Conservation (phyloP, 2,113 vertebrate species). For the Casuarius casuarius region DNA sequence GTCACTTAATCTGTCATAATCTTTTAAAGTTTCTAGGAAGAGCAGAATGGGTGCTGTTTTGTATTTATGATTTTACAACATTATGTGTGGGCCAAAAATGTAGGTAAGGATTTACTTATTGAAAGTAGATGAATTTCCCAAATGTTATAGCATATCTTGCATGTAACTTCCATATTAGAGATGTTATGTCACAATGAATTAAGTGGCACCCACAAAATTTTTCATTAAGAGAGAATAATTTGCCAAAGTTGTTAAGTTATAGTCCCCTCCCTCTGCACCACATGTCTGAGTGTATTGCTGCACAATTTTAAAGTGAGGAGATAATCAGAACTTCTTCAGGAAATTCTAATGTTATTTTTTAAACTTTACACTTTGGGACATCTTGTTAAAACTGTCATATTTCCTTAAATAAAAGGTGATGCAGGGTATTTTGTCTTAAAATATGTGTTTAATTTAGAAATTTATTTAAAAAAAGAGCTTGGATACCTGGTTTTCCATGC, state of each 20-base stretch:
- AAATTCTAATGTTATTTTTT: neutral
- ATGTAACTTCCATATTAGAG: neutral
- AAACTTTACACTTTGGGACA: neutral
- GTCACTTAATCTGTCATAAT: conserved; percentile 5
- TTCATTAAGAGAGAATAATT: neutral
- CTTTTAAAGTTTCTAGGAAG: conserved; percentile 21
- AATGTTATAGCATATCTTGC: neutral
- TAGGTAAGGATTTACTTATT: neutral
- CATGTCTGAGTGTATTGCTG: neutral
- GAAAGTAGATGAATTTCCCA: neutral
- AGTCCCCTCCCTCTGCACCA: neutral
- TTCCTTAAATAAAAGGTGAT: neutral
- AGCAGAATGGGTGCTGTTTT: neutral
- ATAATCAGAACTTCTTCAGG: neutral
- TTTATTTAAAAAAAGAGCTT: neutral
- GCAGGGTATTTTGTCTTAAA: neutral
- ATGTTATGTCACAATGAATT: neutral
- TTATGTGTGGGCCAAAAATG: neutral
- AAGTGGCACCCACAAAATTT: neutral
- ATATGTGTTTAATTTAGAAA: neutral
- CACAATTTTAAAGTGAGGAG: neutral
- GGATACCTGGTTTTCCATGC: neutral
- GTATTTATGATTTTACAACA: neutral
- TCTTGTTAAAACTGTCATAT: neutral
- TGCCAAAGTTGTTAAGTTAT: neutral